These are phyloP conservation scores for Liposcelis brunnea DNA, from an alignment of 2,888 invertebrate species.

Conservation along the genomic window DNA sequence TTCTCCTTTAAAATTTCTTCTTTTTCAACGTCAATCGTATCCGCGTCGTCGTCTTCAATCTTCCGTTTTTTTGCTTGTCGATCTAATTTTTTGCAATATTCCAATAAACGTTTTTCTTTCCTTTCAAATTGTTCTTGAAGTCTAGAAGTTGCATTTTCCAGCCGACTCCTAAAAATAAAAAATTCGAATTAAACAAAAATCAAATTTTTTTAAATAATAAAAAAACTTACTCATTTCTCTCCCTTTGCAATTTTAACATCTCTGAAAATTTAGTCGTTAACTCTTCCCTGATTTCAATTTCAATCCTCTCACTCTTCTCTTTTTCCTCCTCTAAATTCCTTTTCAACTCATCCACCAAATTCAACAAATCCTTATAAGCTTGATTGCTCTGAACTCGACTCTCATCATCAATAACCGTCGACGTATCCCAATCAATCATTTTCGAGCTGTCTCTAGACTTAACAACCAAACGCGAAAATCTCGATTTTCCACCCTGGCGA, in stretches of 20 bases:
- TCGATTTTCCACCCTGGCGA: not conserved
- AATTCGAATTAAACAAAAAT: no score
- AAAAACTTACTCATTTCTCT: not conserved
- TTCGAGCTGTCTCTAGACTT: not conserved
- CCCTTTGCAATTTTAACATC: not conserved
- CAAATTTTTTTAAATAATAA: not conserved
- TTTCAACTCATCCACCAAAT: slow-evolving; percentile 3
- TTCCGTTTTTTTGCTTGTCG: no score
- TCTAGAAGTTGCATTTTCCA: no score
- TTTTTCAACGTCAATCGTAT: no score
- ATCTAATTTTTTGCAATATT: no score
- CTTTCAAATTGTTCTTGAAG: no score
- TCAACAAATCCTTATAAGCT: not conserved
- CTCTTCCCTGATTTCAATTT: slow-evolving; percentile 2
- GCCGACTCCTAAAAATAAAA: no score
- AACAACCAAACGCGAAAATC: slow-evolving; percentile 8
- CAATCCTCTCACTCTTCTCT: not conserved
- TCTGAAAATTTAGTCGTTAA: not conserved
- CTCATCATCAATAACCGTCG: not conserved
- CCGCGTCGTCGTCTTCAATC: no score
- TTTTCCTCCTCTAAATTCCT: slow-evolving; percentile 3
- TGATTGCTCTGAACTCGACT: not conserved
- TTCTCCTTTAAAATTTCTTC: no score
- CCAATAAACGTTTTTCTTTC: no score
- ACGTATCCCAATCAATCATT: no score